Evolutionary conservation across 2,888 invertebrate genomes (phyloP), one percentile per base, ranked within the genome.

Genomic region (Hyposoter dolosus): DNA sequence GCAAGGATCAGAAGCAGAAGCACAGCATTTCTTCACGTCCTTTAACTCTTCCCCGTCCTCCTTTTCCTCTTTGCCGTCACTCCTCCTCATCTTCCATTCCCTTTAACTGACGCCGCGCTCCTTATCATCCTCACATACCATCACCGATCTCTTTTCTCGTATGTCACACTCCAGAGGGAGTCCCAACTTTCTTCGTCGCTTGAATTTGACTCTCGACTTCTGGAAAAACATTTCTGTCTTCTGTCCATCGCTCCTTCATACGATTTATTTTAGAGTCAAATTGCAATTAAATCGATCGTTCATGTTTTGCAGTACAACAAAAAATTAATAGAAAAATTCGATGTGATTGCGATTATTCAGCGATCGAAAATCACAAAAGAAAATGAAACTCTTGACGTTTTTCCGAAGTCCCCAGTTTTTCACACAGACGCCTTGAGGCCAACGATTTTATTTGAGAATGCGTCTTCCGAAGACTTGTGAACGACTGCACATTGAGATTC

Each of bases 121-220:
- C 88, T 87, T 88, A 88, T 88, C 87, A 82, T 86, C 84, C 85
- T 82, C 82, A 85, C 88, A 88, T 87, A 83, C 86, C 85, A 84
- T 82, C 86, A 86, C 83, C 79, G 81, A 82, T 86, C 87, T 83
- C 72, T 75, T 83, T 83, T 80, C 76, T 78, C 47, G 69, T 78
- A 60, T 72, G 75, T 77, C 76, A 79, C 74, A 68, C 68, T 75
- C 65, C 69, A 71, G 23, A 17, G 35, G 63, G 53, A 79, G 45
- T 19, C 75, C 75, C 74, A 28, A 40, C 63, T 40, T 63, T 75
- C 65, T 69, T 72, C 40, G 74, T 63, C 47, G 82, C 69, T 50
- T 32, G 76, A 76, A 72, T 60, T 65, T 15, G 66, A 53, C 68
- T 45, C 68, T 45, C 32, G 65, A 69, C 77, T 77, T 45, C 77